phyloP scores from a whole-genome alignment of 2,113 vertebrate genomes.

The Garra rufa region DNA sequence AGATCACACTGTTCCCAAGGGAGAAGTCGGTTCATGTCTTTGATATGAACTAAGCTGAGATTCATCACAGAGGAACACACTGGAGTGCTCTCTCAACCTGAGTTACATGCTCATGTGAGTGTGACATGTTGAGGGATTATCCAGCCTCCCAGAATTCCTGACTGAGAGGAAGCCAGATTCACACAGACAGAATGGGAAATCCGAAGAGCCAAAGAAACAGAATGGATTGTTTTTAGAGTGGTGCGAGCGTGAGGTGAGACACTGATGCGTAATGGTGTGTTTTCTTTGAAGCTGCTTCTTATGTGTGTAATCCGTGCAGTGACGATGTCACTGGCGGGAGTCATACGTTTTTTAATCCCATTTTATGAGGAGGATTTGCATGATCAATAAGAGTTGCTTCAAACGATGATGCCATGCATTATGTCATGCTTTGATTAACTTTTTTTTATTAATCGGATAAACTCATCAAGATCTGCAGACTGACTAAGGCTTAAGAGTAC shows the following conservation, averaged over 20 bases:
- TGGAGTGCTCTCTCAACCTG: constrained; percentile 14
- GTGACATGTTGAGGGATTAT: constrained; percentile 33
- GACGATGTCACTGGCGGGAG: background rate
- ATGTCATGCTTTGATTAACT: background rate
- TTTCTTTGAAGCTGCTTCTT: background rate
- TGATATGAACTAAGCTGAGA: background rate
- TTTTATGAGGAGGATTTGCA: background rate
- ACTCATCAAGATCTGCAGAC: background rate
- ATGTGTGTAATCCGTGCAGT: background rate
- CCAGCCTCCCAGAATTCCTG: background rate
- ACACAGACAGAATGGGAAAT: constrained; percentile 14
- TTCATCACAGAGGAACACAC: constrained; percentile 8
- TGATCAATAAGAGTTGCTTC: constrained; percentile 17
- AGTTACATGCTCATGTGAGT: constrained; percentile 32
- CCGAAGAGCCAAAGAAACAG: background rate
- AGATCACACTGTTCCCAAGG: background rate
- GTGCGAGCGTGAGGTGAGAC: background rate
- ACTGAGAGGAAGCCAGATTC: constrained; percentile 26
- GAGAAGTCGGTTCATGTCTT: background rate
- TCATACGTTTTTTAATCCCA: background rate
- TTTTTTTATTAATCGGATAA: background rate
- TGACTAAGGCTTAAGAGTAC: constrained; percentile 8
- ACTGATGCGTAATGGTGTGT: background rate
- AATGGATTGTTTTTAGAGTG: background rate
- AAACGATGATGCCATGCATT: background rate